Evolutionary conservation across 2,797 vertebrate species (phyloP).

Genomic region (Avahi laniger): DNA sequence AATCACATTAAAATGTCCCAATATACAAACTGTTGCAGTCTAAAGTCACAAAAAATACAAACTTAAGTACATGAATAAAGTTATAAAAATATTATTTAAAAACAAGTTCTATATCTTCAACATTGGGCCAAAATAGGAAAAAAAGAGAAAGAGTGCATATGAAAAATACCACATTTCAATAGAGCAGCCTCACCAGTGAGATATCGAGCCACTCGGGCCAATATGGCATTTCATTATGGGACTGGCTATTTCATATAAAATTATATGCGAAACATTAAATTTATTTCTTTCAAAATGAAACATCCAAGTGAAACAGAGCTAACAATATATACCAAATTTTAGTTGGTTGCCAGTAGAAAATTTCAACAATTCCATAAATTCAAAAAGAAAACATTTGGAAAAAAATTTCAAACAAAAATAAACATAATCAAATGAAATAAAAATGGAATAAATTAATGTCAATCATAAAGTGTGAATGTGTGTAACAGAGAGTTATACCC

Average conservation of each 20-base stretch:
- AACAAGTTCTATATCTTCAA: slow-evolving; percentile 9
- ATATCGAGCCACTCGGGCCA: not conserved
- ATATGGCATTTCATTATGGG: not conserved
- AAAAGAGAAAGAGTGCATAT: not conserved
- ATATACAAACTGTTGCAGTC: slow-evolving; percentile 73
- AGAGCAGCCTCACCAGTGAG: not conserved
- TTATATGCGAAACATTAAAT: not conserved
- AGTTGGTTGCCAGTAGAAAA: not conserved
- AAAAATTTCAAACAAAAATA: not conserved
- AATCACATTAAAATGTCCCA: slow-evolving; percentile 76
- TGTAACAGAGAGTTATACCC: not conserved
- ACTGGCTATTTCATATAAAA: not conserved
- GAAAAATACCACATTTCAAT: slow-evolving; percentile 24
- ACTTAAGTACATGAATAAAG: slow-evolving; percentile 27
- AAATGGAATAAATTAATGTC: slow-evolving; percentile 11
- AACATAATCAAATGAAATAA: not conserved
- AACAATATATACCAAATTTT: slow-evolving; percentile 52
- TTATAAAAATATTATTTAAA: slow-evolving; percentile 47
- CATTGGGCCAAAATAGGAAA: not conserved
- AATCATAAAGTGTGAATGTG: slow-evolving; percentile 4
- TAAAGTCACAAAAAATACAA: slow-evolving; percentile 58
- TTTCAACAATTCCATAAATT: not conserved
- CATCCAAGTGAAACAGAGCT: slow-evolving; percentile 33
- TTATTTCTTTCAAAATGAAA: slow-evolving; percentile 41
- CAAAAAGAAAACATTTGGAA: not conserved